Evolutionary conservation across 2,113 vertebrate species (phyloP).

Genomic region (Thermophis baileyi): DNA sequence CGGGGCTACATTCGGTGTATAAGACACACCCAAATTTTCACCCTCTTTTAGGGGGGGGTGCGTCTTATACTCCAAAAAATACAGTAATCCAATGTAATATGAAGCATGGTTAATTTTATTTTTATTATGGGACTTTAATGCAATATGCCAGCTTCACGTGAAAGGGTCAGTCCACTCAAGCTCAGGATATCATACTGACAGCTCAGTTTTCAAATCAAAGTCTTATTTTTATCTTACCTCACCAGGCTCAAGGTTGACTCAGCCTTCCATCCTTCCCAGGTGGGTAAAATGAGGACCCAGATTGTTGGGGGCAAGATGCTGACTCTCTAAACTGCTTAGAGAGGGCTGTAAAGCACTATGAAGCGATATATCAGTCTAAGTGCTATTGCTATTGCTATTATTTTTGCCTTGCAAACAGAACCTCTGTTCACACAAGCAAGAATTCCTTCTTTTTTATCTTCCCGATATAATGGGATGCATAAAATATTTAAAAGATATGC

Average conservation of each 20-base stretch:
- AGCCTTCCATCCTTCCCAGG: too few relatives aligned
- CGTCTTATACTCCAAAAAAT: too few relatives aligned
- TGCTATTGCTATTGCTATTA: background rate
- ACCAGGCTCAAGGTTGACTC: too few relatives aligned
- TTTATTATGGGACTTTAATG: background rate
- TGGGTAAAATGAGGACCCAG: too few relatives aligned
- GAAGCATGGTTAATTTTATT: background rate
- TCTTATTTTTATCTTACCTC: conserved; percentile 3
- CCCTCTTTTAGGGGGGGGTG: too few relatives aligned
- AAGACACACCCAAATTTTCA: too few relatives aligned
- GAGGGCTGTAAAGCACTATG: too few relatives aligned
- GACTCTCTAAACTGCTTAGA: too few relatives aligned
- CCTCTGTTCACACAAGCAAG: background rate
- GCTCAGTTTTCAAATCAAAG: conserved; percentile 17
- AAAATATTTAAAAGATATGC: conserved; percentile 12
- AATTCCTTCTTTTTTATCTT: conserved; percentile 24
- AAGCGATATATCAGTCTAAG: too few relatives aligned
- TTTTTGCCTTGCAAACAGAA: background rate
- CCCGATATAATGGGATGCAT: conserved; percentile 15
- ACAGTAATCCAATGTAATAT: background rate
- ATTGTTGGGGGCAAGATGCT: too few relatives aligned
- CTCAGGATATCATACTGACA: conserved; percentile 30
- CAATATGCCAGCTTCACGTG: background rate
- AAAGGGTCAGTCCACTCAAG: conserved; percentile 32
- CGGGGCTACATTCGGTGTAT: too few relatives aligned